Evolutionary conservation across 2,113 vertebrate species (phyloP).

Genomic region (Manacus vitellinus): DNA sequence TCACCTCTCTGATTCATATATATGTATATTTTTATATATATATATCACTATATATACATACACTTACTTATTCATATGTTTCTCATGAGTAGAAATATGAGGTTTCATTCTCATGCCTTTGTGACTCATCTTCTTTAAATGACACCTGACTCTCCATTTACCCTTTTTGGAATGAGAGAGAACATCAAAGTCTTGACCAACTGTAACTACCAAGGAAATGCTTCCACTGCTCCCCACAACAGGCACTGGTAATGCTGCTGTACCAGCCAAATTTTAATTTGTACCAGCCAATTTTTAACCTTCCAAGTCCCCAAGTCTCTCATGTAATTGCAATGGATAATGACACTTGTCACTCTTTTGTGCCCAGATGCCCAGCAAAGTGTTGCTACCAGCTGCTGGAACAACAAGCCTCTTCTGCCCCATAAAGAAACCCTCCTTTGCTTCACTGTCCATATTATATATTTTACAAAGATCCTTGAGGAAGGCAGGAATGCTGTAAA

Average conservation of each 20-base stretch:
- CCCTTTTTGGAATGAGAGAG: background rate
- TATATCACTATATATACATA: background rate
- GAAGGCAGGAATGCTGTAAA: background rate
- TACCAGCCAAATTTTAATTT: background rate
- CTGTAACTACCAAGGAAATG: background rate
- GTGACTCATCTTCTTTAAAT: background rate
- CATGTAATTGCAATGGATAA: background rate
- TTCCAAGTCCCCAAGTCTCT: background rate
- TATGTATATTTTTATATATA: background rate
- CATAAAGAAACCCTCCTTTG: background rate
- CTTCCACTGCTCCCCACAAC: background rate
- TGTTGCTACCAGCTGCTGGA: background rate
- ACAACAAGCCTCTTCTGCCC: background rate
- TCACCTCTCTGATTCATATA: conserved; percentile 38
- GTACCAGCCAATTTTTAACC: background rate
- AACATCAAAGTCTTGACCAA: background rate
- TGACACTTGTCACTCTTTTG: background rate
- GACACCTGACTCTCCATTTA: background rate
- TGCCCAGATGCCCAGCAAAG: background rate
- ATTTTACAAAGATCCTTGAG: background rate
- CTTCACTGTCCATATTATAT: background rate
- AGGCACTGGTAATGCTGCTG: background rate
- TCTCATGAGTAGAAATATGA: background rate
- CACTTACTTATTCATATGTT: background rate
- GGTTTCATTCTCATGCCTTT: background rate